These are phyloP conservation scores for Melanophora roralis DNA, from an alignment of 2,888 invertebrate genomes.

Conservation along the genomic window DNA sequence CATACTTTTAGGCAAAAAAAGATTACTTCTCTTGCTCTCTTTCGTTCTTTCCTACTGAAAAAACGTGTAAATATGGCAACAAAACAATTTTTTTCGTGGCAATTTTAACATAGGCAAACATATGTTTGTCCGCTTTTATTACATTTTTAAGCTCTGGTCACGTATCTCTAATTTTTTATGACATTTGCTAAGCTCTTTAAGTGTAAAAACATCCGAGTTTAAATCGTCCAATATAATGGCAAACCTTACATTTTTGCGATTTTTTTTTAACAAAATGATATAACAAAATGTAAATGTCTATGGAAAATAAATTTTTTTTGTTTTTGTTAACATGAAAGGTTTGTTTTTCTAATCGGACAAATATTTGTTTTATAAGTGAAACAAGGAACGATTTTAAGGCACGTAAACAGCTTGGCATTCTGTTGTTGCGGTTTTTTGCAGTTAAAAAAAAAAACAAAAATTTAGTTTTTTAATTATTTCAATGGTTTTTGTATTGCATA, in stretches of 20 bases:
- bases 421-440: not conserved
- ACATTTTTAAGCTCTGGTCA: constrained; percentile 25
- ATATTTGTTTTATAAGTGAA: constrained; percentile 49
- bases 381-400: constrained; percentile 47
- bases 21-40: too few species aligned
- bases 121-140: not conserved
- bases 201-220: not conserved
- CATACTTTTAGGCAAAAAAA: not conserved
- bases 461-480: not conserved
- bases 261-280: constrained; percentile 9
- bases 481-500: not conserved
- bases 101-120: too few species aligned
- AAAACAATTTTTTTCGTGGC: too few species aligned
- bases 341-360: constrained; percentile 14
- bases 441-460: not conserved
- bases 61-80: too few species aligned
- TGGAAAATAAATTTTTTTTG: constrained; percentile 9
- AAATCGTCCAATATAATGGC: not conserved
- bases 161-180: constrained; percentile 33
- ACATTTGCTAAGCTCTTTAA: constrained; percentile 25
- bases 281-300: constrained; percentile 15
- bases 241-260: too few species aligned
- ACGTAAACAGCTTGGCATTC: constrained; percentile 57
- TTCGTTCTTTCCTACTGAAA: too few species aligned
- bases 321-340: constrained; percentile 41